Conservation (phyloP, 1,140 invertebrate species). For the Eumaeus atala region DNA sequence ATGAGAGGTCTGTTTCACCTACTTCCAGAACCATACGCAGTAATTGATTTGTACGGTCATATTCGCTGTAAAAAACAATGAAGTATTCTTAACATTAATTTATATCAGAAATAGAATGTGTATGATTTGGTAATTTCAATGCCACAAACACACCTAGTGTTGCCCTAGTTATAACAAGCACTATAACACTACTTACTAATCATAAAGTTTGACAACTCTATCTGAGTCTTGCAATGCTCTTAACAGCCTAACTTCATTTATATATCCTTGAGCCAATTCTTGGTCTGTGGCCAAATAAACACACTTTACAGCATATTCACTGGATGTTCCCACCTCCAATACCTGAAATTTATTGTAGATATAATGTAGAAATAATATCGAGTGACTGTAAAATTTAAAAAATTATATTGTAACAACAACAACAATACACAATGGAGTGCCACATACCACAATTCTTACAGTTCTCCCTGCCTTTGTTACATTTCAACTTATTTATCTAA, state of each 20-base stretch:
- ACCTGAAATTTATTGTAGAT: slow-evolving; percentile 36
- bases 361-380: no score
- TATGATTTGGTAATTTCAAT: no score
- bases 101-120: background rate
- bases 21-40: slow-evolving; percentile 94
- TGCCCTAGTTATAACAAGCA: no score
- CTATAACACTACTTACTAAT: slow-evolving; percentile 88
- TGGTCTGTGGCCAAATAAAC: slow-evolving; percentile 85
- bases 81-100: background rate
- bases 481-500: no score
- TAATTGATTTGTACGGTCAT: slow-evolving; percentile 76
- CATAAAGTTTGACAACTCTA: slow-evolving; percentile 89
- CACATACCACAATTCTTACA: no score
- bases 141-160: no score
- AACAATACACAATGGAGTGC: no score
- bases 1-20: slow-evolving; percentile 91
- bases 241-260: slow-evolving; percentile 94
- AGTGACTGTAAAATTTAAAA: no score
- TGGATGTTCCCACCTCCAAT: slow-evolving; percentile 57
- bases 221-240: slow-evolving; percentile 87
- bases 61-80: slow-evolving; percentile 52
- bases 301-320: slow-evolving; percentile 69
- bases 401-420: no score
- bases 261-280: slow-evolving; percentile 83
- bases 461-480: no score